These are phyloP conservation scores for Barypeithes pellucidus DNA, from an alignment of 2,888 invertebrate genomes.

Conservation along the genomic window DNA sequence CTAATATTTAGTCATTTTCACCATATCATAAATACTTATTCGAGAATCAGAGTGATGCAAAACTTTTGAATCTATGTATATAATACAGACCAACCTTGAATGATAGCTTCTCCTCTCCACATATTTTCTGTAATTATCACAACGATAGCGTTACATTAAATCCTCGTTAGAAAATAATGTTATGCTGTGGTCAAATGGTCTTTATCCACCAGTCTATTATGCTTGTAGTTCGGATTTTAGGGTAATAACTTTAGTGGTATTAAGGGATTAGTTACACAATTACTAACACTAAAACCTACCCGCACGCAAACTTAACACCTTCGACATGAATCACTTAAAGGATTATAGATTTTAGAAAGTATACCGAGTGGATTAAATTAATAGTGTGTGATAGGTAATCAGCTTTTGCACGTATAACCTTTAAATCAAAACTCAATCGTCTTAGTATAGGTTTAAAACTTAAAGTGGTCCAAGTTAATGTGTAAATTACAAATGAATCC, in stretches of 20 bases:
- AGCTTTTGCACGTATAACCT: too few relatives aligned
- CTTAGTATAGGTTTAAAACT: too few relatives aligned
- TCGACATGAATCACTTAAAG: slow-evolving; percentile 4
- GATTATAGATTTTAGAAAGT: slow-evolving; percentile 4
- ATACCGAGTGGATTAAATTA: background rate
- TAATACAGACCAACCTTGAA: too few relatives aligned
- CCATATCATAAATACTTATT: too few relatives aligned
- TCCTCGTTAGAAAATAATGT: slow-evolving; percentile 5
- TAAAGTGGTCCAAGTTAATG: too few relatives aligned
- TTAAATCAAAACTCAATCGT: too few relatives aligned
- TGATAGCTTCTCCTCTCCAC: background rate
- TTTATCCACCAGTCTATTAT: background rate
- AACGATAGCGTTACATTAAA: background rate
- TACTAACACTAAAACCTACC: background rate
- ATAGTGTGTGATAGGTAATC: too few relatives aligned
- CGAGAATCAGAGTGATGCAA: too few relatives aligned
- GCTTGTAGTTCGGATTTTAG: slow-evolving; percentile 4
- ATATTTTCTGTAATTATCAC: background rate
- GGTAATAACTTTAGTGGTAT: slow-evolving; percentile 12
- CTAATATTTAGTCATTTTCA: too few relatives aligned
- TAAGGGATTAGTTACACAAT: slow-evolving; percentile 17
- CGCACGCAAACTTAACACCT: background rate
- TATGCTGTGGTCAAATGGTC: slow-evolving; percentile 10
- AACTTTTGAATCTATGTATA: too few relatives aligned
- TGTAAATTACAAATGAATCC: too few relatives aligned